These are phyloP conservation scores for Sorex maritimensis DNA, from an alignment of 2,797 vertebrate species.

Conservation along the genomic window DNA sequence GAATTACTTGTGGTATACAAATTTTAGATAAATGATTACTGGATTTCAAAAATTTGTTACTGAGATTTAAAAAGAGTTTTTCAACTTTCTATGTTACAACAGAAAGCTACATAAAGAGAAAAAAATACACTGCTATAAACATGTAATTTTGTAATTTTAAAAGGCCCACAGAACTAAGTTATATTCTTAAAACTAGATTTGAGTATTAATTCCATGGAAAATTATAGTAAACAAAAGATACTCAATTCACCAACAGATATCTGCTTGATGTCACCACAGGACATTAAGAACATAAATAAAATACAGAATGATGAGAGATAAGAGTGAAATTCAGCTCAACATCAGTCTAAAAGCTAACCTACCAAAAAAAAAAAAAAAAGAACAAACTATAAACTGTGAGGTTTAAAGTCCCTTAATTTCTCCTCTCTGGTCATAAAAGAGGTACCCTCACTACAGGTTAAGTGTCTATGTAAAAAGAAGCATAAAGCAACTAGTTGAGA, in stretches of 20 bases:
- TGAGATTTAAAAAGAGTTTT: conserved; percentile 66
- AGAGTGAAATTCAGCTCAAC: background rate
- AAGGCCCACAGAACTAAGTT: conserved; percentile 55
- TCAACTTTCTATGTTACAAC: conserved; percentile 63
- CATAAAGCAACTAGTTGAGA: conserved; percentile 74
- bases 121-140: conserved; percentile 26
- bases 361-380: background rate
- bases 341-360: conserved; percentile 34
- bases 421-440: conserved; percentile 79
- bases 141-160: conserved; percentile 61
- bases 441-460: conserved; percentile 75
- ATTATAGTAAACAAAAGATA: conserved; percentile 56
- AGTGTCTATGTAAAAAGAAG: conserved; percentile 74
- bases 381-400: conserved; percentile 62
- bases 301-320: background rate
- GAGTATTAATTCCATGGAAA: conserved; percentile 40
- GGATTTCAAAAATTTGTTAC: conserved; percentile 53
- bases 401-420: conserved; percentile 75
- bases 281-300: conserved; percentile 4
- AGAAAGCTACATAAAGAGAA: background rate
- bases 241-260: background rate
- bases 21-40: conserved; percentile 66
- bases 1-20: background rate
- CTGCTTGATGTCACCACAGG: conserved; percentile 12
- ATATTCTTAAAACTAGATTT: conserved; percentile 67